Evolutionary conservation across 1,140 invertebrate genomes (phyloP).

Genomic region (Lepidostoma basale): DNA sequence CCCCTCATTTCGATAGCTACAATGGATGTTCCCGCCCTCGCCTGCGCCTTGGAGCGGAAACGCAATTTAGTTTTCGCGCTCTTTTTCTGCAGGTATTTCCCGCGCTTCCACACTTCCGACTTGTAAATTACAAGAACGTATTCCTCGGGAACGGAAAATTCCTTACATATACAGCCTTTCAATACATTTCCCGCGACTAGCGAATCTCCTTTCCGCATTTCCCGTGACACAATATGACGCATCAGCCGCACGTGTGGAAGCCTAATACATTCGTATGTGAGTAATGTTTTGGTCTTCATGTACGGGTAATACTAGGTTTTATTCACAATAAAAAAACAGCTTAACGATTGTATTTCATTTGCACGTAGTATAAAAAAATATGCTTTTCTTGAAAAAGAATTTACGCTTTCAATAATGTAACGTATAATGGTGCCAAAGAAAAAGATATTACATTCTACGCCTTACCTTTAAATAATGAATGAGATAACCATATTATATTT

Average conservation of each 20-base stretch:
- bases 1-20: too few relatives aligned
- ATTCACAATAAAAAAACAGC: too few relatives aligned
- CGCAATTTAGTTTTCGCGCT: constrained; percentile 31
- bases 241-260: too few relatives aligned
- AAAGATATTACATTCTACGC: too few relatives aligned
- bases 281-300: not conserved
- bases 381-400: too few relatives aligned
- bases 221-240: constrained; percentile 6
- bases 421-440: too few relatives aligned
- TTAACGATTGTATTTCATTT: too few relatives aligned
- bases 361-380: too few relatives aligned
- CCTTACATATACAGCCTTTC: constrained; percentile 21
- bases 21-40: not conserved
- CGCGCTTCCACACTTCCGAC: constrained; percentile 19
- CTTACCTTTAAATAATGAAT: too few relatives aligned
- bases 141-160: constrained; percentile 14
- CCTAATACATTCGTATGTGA: not conserved
- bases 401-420: too few relatives aligned
- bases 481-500: too few relatives aligned
- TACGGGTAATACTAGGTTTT: too few relatives aligned
- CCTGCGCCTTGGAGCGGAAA: constrained; percentile 19
- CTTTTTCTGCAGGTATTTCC: constrained; percentile 14
- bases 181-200: constrained; percentile 15
- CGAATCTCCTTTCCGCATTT: constrained; percentile 3
- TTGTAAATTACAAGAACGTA: constrained; percentile 34